Evolutionary conservation across 2,797 vertebrate genomes (phyloP).

Genomic region (Sardinella longiceps): DNA sequence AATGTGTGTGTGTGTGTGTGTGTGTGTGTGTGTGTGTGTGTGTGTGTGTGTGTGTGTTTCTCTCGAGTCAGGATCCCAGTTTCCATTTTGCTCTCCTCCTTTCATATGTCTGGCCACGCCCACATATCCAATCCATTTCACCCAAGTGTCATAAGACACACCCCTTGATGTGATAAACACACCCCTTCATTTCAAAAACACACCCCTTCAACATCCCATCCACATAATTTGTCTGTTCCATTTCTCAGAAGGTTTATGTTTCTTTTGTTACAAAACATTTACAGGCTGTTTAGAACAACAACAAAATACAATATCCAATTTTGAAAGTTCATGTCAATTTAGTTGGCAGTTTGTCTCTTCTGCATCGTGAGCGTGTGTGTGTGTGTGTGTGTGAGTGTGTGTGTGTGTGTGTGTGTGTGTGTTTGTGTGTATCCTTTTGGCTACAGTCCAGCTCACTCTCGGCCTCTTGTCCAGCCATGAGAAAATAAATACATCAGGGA

Average conservation of each 20-base stretch:
- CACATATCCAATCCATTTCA: too few species aligned
- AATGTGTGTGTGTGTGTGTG: background rate
- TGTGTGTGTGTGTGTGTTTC: background rate
- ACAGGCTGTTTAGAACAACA: conserved; percentile 82
- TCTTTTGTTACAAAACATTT: conserved; percentile 77
- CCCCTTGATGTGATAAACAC: background rate
- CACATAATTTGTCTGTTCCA: conserved; percentile 60
- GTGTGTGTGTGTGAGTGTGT: too few species aligned
- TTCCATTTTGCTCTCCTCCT: background rate
- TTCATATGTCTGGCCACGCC: background rate
- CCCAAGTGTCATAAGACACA: background rate
- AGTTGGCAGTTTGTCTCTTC: conserved; percentile 63
- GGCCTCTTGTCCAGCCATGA: conserved; percentile 53
- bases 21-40: background rate
- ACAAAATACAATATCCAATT: conserved; percentile 77
- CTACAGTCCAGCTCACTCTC: conserved; percentile 66
- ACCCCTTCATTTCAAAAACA: background rate
- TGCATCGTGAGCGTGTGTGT: too few species aligned
- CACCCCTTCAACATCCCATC: background rate
- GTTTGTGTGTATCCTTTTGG: too few species aligned
- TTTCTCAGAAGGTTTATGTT: conserved; percentile 71
- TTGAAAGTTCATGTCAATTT: conserved; percentile 68
- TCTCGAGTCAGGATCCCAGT: background rate
- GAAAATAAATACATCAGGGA: conserved; percentile 51
- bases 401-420: too few species aligned